Evolutionary conservation across 1,140 invertebrate genomes (phyloP), one percentile per base, ranked within the genome.

Genomic region (Parasteatoda tepidariorum): DNA sequence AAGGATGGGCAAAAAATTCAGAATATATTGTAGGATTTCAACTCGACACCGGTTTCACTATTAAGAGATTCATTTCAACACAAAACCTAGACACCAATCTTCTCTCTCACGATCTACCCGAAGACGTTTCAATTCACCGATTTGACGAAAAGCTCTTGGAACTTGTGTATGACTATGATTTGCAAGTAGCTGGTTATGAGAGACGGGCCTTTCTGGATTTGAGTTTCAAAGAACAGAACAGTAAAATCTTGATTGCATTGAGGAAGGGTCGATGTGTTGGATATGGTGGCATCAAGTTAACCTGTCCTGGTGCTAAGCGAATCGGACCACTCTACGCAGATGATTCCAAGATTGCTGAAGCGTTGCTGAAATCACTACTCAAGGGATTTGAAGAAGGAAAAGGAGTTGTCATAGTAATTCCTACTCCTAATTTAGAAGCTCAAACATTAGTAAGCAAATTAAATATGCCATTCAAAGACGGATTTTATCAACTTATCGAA

Each of bases 281-380:
- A 2, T 86, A 78, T 38, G 86, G 85, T 7, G 83, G 62, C 7
- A 74, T 87, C 4, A 71, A 76, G 9, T 70, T 68, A 13, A 84
- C 79, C 48, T 85, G 84, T 55, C 55, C 75, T 33, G 78, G 70
- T 2, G 66, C 74, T 33, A 75, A 62, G 0, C 70, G 84, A 26
- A 41, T 85, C 0, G 87, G 87, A 11, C 87, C 87, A 15, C 26
- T 87, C n/a, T 87, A 87, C 61, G 87, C 87, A 3, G 66, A 85
- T n/a, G 85, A 84, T 57, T 61, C 73, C 30, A 67, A 22, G 1
- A 34, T 87, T 2, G 87, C 87, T 11, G 85, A 86, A 81, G 48
- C 81, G 5, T 13, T 87, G 3, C 62, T 87, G n/a, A 61, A 38
- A 54, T 15, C 34, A 13, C 54, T 86, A 5, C 33, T 87, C 4